Conservation (phyloP, 2,888 invertebrate species). For the Anoncus sp. region DNA sequence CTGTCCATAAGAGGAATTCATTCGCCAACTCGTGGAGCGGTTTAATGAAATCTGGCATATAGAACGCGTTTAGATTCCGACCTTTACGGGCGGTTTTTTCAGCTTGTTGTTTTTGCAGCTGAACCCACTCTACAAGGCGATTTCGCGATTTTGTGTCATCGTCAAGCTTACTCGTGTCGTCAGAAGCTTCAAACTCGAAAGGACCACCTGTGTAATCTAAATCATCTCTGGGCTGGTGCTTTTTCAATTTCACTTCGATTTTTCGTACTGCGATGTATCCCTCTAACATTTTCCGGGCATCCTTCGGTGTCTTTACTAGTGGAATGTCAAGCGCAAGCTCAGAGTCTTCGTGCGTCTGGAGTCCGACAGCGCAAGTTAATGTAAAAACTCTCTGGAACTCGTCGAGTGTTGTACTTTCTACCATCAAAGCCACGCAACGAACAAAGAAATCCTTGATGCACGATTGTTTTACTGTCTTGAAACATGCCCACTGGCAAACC, state of each 20-base stretch:
- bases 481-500: slow-evolving; percentile 46
- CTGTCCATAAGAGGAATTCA: slow-evolving; percentile 33
- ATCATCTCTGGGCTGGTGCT: no score
- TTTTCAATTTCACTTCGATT: no score
- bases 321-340: not conserved
- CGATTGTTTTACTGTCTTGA: slow-evolving; percentile 10
- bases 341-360: slow-evolving; percentile 43
- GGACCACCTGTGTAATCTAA: no score
- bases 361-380: slow-evolving; percentile 49
- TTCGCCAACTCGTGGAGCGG: not conserved
- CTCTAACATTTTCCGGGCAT: slow-evolving; percentile 46
- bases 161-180: no score
- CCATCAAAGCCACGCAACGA: slow-evolving; percentile 52
- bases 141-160: no score
- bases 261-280: no score
- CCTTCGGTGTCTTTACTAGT: slow-evolving; percentile 3
- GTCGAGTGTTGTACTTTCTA: slow-evolving; percentile 32
- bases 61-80: slow-evolving; percentile 26
- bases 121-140: no score
- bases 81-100: no score
- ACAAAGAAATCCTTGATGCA: slow-evolving; percentile 47
- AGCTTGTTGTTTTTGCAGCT: no score
- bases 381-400: slow-evolving; percentile 51
- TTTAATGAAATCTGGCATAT: slow-evolving; percentile 5
- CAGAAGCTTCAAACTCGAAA: no score